Percentiles rank a stretch among this genome's conserved stretches.
Evolutionary conservation across 1,140 invertebrate genomes (phyloP).

Genomic region (Cotesia glomerata): DNA sequence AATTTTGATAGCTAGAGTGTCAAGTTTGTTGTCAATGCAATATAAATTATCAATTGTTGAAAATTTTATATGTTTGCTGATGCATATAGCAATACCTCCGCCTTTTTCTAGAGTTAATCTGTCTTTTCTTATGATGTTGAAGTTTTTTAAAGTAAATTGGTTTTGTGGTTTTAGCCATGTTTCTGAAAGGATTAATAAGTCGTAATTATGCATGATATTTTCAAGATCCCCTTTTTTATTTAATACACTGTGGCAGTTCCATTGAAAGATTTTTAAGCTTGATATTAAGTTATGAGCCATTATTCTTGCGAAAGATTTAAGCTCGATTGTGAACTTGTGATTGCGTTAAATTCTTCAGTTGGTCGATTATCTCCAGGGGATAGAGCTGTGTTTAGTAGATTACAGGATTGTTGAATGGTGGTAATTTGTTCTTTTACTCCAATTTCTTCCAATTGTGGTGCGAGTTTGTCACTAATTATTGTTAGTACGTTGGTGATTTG

Average conservation of each 20-base stretch:
- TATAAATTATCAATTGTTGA: background rate
- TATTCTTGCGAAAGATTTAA: background rate
- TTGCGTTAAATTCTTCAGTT: background rate
- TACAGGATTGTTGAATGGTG: too few species aligned
- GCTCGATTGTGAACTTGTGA: background rate
- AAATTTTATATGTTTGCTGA: background rate
- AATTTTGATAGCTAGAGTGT: constrained; percentile 9
- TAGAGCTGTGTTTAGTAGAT: too few species aligned
- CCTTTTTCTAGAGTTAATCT: background rate
- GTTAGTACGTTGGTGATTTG: too few species aligned
- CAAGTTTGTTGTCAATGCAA: background rate
- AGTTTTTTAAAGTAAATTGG: background rate
- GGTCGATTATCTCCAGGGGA: background rate
- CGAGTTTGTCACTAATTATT: too few species aligned
- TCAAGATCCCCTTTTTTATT: constrained; percentile 5
- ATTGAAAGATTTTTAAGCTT: constrained; percentile 19
- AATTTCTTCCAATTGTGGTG: too few species aligned
- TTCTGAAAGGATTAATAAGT: constrained; percentile 11
- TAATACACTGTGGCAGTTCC: constrained; percentile 23
- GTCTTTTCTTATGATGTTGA: constrained; percentile 26
- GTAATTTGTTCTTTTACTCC: too few species aligned
- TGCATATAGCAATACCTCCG: constrained; percentile 24
- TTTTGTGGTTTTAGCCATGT: constrained; percentile 5
- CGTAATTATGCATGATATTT: background rate
- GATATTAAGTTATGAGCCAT: background rate